Evolutionary conservation across 2,113 vertebrate genomes (phyloP), one percentile per base, ranked within the genome.

Genomic region (Okapia johnstoni): DNA sequence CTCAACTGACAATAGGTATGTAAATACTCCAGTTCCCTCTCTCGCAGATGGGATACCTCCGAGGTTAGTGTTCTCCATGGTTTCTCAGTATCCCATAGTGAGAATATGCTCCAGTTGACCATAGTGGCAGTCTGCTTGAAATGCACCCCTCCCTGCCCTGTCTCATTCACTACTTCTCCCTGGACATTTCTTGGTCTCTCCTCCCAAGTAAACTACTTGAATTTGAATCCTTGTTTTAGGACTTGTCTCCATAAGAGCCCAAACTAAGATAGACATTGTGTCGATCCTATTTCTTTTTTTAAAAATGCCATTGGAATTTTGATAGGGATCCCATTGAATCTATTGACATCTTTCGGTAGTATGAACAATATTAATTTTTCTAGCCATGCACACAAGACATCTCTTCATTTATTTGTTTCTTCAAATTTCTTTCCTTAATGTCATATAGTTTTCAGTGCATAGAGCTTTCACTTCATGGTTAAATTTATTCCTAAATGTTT

Each of bases 401-500:
- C 33, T 81, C 81, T 57, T 19, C 73, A 80, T 70, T 57, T 70
- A 50, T 40, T 52, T 88, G n/a, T 70, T 14, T 87, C 25, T 83
- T 93, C 66, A 40, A 0, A 40, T 85, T 61, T 52, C n/a, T 76
- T 89, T 43, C 19, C 57, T 61, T 30, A 23, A 6, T 54, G 70
- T 36, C 57, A 79, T 54, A 28, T 10, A 54, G 43, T 83, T 88
- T 92, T 73, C 33, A 16, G 43, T 52, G 6, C 26, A 54, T 46
- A 93, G 28, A 30, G n/a, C 19, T 83, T 93, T 93, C n/a, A 36
- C 43, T 73, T 92, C 19, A 83, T 60, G 43, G 76, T 84, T 85
- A 85, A 86, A 86, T 86, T 91, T 95, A 77, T 63, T 54, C 55
- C 30, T 33, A 91, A 95, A 33, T 63, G 43, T n/a, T 60, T 52